Evolutionary conservation across 2,113 vertebrate genomes (phyloP).

Genomic region (Elachura formosa): DNA sequence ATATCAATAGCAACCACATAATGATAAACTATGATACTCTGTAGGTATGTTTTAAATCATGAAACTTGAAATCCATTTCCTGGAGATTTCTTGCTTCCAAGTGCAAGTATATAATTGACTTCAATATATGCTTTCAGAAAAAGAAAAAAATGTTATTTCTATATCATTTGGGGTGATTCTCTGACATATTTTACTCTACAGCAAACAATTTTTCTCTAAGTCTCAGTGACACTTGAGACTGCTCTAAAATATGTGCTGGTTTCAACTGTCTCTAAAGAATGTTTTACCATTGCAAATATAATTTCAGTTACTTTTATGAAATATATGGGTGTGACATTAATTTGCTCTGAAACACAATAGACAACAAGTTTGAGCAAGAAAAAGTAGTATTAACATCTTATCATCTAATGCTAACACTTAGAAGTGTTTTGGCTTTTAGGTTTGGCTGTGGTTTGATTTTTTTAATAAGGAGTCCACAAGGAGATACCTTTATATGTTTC

Average conservation of each 20-base stretch:
- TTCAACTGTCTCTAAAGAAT: background rate
- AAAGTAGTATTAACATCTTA: background rate
- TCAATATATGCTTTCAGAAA: background rate
- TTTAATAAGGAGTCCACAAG: background rate
- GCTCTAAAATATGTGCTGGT: background rate
- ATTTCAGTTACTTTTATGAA: background rate
- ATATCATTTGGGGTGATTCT: background rate
- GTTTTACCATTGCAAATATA: background rate
- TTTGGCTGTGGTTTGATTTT: background rate
- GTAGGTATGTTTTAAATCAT: background rate
- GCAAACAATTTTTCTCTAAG: background rate
- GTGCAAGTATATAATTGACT: background rate
- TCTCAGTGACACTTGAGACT: background rate
- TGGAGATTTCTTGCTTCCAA: background rate
- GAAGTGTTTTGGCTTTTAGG: background rate
- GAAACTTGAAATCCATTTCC: background rate
- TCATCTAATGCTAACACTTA: background rate
- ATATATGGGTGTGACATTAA: background rate
- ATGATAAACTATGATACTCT: background rate
- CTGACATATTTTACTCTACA: background rate
- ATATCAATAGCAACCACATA: background rate
- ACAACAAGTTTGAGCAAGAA: background rate
- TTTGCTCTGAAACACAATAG: background rate
- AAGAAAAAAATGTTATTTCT: background rate
- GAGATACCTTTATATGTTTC: background rate